These are phyloP conservation scores for Microtus californicus DNA, from an alignment of 2,797 vertebrate species.

Conservation along the genomic window DNA sequence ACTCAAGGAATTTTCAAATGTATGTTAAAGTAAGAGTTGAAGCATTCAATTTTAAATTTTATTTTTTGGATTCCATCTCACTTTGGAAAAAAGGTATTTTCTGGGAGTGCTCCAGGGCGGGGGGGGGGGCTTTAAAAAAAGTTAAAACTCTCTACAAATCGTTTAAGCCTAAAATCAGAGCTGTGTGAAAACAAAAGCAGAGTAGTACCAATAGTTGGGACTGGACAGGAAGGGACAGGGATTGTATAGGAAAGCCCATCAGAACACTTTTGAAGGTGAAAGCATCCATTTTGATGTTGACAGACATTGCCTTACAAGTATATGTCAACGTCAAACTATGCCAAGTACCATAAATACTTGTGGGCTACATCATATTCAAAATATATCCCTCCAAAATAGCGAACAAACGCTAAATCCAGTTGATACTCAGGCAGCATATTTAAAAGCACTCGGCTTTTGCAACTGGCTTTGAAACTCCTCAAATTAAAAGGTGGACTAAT, in stretches of 20 bases:
- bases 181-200: neutral
- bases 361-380: neutral
- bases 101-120: neutral
- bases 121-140: neutral
- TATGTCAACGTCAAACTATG: neutral
- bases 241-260: neutral
- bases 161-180: slow-evolving; percentile 29
- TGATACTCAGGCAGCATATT: neutral
- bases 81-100: slow-evolving; percentile 37
- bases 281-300: neutral
- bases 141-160: neutral
- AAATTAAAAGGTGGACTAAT: neutral
- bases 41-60: slow-evolving; percentile 21
- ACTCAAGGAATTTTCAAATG: slow-evolving; percentile 18
- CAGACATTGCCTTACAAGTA: neutral
- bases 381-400: neutral
- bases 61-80: slow-evolving; percentile 34
- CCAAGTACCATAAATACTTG: neutral
- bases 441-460: neutral
- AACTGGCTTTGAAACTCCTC: neutral
- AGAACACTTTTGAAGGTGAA: slow-evolving; percentile 1
- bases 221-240: neutral
- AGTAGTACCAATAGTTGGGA: neutral
- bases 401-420: slow-evolving; percentile 46
- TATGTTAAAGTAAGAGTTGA: neutral